Evolutionary conservation across 2,888 invertebrate species (phyloP), one percentile per base, ranked within the genome.

Genomic region (Pristionchus japonicus): DNA sequence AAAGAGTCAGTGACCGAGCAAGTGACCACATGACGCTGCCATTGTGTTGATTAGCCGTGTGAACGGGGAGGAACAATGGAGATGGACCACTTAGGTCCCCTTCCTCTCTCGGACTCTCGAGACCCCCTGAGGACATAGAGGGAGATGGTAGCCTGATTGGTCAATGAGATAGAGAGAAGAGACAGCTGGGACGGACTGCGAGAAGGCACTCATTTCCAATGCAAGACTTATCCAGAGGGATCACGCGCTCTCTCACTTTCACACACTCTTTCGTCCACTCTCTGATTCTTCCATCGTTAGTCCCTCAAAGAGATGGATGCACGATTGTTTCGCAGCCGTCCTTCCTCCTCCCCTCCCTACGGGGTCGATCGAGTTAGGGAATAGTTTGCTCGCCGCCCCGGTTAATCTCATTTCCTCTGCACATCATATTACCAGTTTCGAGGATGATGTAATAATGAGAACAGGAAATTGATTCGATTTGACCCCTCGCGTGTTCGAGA

Each of bases 101-200:
- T 34, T 40, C 74, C 40, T 31, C 64, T 74, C 74, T 40, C 40
- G 37, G 7, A 23, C 40, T 74, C 74, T 74, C 74, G 40, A 37
- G 40, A 74, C 74, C n/a, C n/a, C 40, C 37, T 74, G 74, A 40
- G 74, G 74, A 40, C 64, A 31, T 34, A 23, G 80, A 43, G 80
- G 27, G 47, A 43, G 49, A 49, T 80, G 80, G 47, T 80, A 9
- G 74, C 40, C 40, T 74, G 80, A 80, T 80, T 80, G 80, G 47
- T 31, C 27, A 47, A 47, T 80, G 80, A 80, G 80, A 80, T 80
- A 80, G n/a, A n/a, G n/a, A n/a, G 80, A 77, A 40, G 80, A 80
- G 80, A 80, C 80, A 80, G 80, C 47, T 80, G 80, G 80, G 49
- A n/a, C n/a, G n/a, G 40, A 77, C 27, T 40, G 77, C 20, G 77